Percentiles rank a stretch among this genome's conserved stretches.
Conservation (phyloP, 2,797 vertebrate species). For the Bovichtus variegatus region DNA sequence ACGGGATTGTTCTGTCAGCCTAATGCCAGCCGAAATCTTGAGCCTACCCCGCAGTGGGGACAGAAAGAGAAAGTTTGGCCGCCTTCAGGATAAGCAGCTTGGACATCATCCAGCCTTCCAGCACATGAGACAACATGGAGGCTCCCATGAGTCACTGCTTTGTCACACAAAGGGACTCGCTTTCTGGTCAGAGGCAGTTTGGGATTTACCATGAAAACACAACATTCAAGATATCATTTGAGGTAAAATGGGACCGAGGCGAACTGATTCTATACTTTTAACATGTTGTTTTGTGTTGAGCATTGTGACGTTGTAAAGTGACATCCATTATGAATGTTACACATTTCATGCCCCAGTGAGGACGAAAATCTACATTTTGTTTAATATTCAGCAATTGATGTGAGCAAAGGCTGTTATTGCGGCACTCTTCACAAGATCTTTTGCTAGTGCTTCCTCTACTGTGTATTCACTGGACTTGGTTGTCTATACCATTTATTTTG, state of each 20-base stretch:
- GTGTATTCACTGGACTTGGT: slow-evolving; percentile 18
- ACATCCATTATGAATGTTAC: neutral
- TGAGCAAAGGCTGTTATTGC: neutral
- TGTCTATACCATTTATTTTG: neutral
- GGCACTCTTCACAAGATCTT: neutral
- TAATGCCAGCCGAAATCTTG: slow-evolving; percentile 58
- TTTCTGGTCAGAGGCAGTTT: slow-evolving; percentile 47
- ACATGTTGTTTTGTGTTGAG: slow-evolving; percentile 9
- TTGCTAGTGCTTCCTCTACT: neutral
- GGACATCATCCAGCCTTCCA: slow-evolving; percentile 70
- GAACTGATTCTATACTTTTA: neutral
- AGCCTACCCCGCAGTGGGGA: slow-evolving; percentile 44
- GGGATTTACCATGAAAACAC: slow-evolving; percentile 48
- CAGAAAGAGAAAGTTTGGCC: slow-evolving; percentile 61
- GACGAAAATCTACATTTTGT: neutral
- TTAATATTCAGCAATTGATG: neutral
- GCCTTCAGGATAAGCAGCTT: slow-evolving; percentile 70
- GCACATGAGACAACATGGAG: slow-evolving; percentile 62
- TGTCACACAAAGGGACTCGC: slow-evolving; percentile 65
- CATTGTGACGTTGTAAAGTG: neutral
- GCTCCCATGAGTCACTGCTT: slow-evolving; percentile 68
- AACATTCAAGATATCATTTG: slow-evolving; percentile 32
- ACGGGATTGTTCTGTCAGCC: slow-evolving; percentile 66
- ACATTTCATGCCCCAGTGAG: neutral
- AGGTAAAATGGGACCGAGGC: slow-evolving; percentile 15